Evolutionary conservation across 92 coral and sea anemone genomes (phyloP), one percentile per base, ranked within the genome.

Genomic region (Porites rus): DNA sequence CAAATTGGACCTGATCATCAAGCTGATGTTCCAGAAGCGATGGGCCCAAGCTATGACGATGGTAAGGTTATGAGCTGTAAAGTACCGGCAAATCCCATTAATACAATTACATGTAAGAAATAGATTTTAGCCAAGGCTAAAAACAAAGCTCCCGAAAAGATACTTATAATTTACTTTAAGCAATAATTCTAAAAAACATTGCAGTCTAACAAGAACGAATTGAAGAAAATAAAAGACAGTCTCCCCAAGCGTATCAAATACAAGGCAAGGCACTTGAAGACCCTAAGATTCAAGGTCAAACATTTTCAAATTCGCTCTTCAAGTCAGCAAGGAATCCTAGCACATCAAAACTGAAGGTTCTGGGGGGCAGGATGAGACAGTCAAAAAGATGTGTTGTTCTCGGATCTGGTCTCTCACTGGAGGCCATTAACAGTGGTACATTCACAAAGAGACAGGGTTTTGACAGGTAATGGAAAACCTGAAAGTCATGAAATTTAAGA

Each of bases 1-100:
- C 96, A 94, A 67, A 93, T 97, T 86, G 99, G 99, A n/a, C 95
- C 96, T 16, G 98, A 97, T 16, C 99, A 97, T 81, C 99, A 97
- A 63, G 99, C 99, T 10, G 99, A 84, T 20, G 99, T 97, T 31
- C 99, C 99, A 59, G 96, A 95, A 68, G 69, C 70, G 54, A 89
- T 93, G 73, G 91, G 91, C 18, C 94, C 95, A 72, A 85, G 86
- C 25, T 75, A 75, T 14, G 91, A 89, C 78, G 86, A 86, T 58
- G 93, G 88, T 89, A 63, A 77, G 83, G 1, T 8, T 46, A 1
- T n/a, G 65, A 8, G 5, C 71, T 43, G 31, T 20, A 16, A 51
- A 56, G 11, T 10, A 3, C 11, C 5, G 61, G 8, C 61, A 10
- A 56, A 56, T 56, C 14, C 11, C 61, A 56, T 56, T 56, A 14